phyloP scores from a whole-genome alignment of 2,888 invertebrate species.

The Catocala fraxini region DNA sequence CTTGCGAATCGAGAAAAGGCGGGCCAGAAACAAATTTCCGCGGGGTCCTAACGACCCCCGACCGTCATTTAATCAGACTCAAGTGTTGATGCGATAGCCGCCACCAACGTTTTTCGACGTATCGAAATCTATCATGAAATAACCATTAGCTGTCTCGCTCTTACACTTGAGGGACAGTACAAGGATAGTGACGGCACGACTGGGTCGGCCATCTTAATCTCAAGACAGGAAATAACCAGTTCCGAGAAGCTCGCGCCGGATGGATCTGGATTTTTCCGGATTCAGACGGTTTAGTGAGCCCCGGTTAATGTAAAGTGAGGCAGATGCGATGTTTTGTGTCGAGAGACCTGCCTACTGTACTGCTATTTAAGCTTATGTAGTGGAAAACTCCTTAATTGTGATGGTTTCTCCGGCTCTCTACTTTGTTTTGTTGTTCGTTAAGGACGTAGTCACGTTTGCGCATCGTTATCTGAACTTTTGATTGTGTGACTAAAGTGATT shows the following conservation, averaged over 20 bases:
- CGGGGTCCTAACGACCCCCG: constrained; percentile 68
- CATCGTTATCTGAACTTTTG: constrained; percentile 24
- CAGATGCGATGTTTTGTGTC: constrained; percentile 52
- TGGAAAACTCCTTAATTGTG: constrained; percentile 61
- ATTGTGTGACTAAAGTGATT: constrained; percentile 6
- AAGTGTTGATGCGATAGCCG: constrained; percentile 74
- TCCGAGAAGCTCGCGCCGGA: constrained; percentile 65
- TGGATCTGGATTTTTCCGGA: constrained; percentile 74
- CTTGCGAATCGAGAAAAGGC: constrained; percentile 65
- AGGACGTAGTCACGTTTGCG: constrained; percentile 22
- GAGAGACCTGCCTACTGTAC: constrained; percentile 32
- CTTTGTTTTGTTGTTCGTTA: constrained; percentile 34
- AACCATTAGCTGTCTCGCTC: constrained; percentile 52
- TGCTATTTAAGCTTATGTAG: constrained; percentile 61
- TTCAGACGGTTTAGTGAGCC: constrained; percentile 60
- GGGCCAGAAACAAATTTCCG: constrained; percentile 63
- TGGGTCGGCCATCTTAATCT: constrained; percentile 62
- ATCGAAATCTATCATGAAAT: constrained; percentile 69
- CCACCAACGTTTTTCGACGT: constrained; percentile 58
- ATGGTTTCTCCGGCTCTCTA: constrained; percentile 28
- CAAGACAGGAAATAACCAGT: constrained; percentile 75
- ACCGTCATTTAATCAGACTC: constrained; percentile 80
- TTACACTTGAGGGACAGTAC: constrained; percentile 29
- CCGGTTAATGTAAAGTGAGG: constrained; percentile 51
- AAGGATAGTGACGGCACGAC: constrained; percentile 46